Base-by-base conservation (phyloP, 2,888 invertebrate genomes). In the Mythimna impura region DNA sequence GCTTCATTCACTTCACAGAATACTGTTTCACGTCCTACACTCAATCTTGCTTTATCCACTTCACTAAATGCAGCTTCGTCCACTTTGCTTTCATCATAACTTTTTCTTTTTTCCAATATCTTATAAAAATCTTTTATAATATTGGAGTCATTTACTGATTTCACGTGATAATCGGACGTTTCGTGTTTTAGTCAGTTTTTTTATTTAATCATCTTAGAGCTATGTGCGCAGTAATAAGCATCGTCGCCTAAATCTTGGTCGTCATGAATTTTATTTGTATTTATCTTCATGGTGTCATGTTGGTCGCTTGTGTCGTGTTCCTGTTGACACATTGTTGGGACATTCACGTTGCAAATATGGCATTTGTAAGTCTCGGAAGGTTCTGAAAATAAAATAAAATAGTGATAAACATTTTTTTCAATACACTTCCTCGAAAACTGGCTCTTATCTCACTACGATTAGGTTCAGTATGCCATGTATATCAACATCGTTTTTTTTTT, bases 281-380 rank as follows among this genome's bases (percentile, higher is more conserved):
- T 47, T 7, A 89, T 78, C 34, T 78, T 60, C 9, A 72, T 84
- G 10, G 73, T 83, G 43, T 83, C 76, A 65, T 92, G 92, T 78
- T 85, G 89, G 2, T 60, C 22, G 4, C 61, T 61, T 8, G n/a
- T 14, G 61, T 61, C 22, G 8, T 61, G 61, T 61, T 14, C 8
- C 4, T 40, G 22, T n/a, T 40, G 14, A 40, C 14, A 61, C n/a
- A 4, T 22, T 14, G 1, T 61, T 22, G 61, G 61, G 22, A 61
- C 22, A 40, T 22, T 22, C 7, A 61, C 1, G 22, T 61, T 61
- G 40, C 61, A 93, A 30, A 92, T 88, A 57, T 90, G 80, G 66
- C 91, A 91, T 0, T 6, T 71, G 10, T 82, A 81, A 3, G 76
- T 85, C 25, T 84, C 72, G 9, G 66, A 65, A 14, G 67, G 40